Percentiles rank a stretch among this genome's conserved stretches.
Evolutionary conservation across 2,888 invertebrate genomes (phyloP).

Genomic region (Holacanthella duospinosa): DNA sequence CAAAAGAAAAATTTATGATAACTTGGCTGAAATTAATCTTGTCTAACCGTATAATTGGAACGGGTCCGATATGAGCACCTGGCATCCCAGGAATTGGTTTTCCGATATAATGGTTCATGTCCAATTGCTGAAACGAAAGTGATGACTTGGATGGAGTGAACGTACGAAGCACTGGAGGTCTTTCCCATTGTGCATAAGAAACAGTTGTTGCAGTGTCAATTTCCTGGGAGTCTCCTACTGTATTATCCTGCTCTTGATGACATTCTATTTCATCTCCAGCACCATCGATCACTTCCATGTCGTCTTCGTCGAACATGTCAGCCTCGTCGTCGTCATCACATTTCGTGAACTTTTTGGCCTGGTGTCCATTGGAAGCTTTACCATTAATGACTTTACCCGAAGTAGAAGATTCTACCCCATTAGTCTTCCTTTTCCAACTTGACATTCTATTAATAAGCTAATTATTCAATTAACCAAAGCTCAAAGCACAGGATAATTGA

Average conservation of each 20-base stretch:
- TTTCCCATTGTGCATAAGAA: conserved; percentile 54
- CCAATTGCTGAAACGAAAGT: conserved; percentile 84
- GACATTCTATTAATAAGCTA: too few species aligned
- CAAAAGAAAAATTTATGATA: neutral
- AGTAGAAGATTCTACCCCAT: too few species aligned
- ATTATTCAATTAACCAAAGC: too few species aligned
- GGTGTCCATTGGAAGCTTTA: too few species aligned
- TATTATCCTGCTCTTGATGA: conserved; percentile 2
- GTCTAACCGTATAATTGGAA: conserved; percentile 78
- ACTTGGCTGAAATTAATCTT: too few species aligned
- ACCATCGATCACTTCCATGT: conserved; percentile 18
- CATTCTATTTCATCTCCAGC: conserved; percentile 14
- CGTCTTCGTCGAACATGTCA: conserved; percentile 17
- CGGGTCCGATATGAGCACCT: conserved; percentile 63
- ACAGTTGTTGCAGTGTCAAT: conserved; percentile 22
- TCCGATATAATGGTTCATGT: conserved; percentile 75
- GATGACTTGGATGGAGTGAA: conserved; percentile 57
- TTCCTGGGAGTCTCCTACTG: neutral
- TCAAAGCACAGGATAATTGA: too few species aligned
- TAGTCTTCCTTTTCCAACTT: too few species aligned
- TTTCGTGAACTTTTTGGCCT: too few species aligned
- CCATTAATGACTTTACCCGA: too few species aligned
- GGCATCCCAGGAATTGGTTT: conserved; percentile 77
- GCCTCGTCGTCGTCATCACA: conserved; percentile 15
- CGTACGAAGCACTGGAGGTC: conserved; percentile 54